A percentile compares a stretch with the other conserved stretches of the same genome.
Evolutionary conservation across 2,797 vertebrate species (phyloP).

Genomic region (Mastacembelus armatus): DNA sequence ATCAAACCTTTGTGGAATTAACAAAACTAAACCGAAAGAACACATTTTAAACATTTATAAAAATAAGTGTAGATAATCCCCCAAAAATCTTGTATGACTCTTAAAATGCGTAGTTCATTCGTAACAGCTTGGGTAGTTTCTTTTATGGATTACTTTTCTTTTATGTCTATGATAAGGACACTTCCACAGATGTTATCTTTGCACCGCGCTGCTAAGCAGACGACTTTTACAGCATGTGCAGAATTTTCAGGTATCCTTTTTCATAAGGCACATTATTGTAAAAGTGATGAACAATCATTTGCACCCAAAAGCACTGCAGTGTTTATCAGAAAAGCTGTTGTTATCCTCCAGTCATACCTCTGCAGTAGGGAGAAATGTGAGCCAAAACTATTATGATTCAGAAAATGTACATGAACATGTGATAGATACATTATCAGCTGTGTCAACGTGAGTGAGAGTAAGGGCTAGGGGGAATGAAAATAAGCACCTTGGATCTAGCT

Average conservation of each 20-base stretch:
- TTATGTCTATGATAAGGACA: slow-evolving; percentile 19
- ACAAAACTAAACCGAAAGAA: neutral
- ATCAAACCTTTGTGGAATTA: slow-evolving; percentile 1
- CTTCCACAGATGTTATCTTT: slow-evolving; percentile 49
- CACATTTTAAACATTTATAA: slow-evolving; percentile 4
- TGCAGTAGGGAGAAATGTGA: slow-evolving; percentile 4
- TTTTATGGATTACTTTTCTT: slow-evolving; percentile 45
- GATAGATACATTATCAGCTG: slow-evolving; percentile 46
- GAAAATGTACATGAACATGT: slow-evolving; percentile 15
- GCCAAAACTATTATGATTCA: slow-evolving; percentile 34
- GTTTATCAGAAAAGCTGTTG: slow-evolving; percentile 60
- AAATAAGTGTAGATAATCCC: slow-evolving; percentile 7
- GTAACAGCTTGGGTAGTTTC: slow-evolving; percentile 30
- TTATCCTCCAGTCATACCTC: slow-evolving; percentile 37
- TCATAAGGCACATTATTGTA: slow-evolving; percentile 55
- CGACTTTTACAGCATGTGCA: slow-evolving; percentile 28
- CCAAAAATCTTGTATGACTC: neutral
- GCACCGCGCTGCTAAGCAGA: slow-evolving; percentile 16
- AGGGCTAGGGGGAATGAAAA: slow-evolving; percentile 30
- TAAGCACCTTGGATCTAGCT: slow-evolving; percentile 48
- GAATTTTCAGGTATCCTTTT: slow-evolving; percentile 53
- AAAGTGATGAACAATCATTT: slow-evolving; percentile 56
- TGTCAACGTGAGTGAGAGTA: slow-evolving; percentile 11
- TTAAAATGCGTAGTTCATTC: slow-evolving; percentile 9
- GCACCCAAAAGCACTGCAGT: slow-evolving; percentile 25